Base-by-base conservation (phyloP, 2,113 vertebrate species). In the Engystomops pustulosus region DNA sequence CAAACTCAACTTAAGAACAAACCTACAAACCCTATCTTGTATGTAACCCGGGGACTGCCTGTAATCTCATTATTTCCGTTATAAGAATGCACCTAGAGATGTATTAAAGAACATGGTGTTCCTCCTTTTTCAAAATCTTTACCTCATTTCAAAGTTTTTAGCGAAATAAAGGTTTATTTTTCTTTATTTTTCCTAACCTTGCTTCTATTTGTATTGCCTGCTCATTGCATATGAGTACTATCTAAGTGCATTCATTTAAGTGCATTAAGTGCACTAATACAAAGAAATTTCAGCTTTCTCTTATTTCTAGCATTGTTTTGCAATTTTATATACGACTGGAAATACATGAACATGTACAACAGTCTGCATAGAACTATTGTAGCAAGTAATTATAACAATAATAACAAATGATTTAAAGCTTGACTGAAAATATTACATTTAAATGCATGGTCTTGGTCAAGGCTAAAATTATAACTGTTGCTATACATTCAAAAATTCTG, bases 221-320 rank as follows among this genome's bases (percentile, higher is more conserved):
- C 25, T 62, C 58, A 62, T 30, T 62, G 11, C 25, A 62, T 62
- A 62, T 23, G 58, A 15, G 25, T 62, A 30, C 25, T 62, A 62
- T 62, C 58, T 30, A 62, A 62, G 25, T 62, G 58, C 11, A 27
- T 14, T 14, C 25, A 62, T 27, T 62, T 27, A 62, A 30, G 55
- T 58, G 3, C 11, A 27, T 58, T 58, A 58, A 58, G 30, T 62
- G 58, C 25, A 62, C 25, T 25, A 10, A 62, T 30, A 62, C 10
- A 30, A 6, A 25, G 12, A 27, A 30, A 62, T 62, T 62, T 62
- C 58, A 62, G 25, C 55, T 60, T 60, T 18, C 55, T 25, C n/a
- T 60, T 60, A 60, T 60, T 60, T 60, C 55, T 62, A 30, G 27
- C 58, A 62, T 62, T 62, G 58, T 62, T 62, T 27, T 60, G 23